Conservation (phyloP, 2,113 vertebrate genomes). For the Emydura subglobosa region DNA sequence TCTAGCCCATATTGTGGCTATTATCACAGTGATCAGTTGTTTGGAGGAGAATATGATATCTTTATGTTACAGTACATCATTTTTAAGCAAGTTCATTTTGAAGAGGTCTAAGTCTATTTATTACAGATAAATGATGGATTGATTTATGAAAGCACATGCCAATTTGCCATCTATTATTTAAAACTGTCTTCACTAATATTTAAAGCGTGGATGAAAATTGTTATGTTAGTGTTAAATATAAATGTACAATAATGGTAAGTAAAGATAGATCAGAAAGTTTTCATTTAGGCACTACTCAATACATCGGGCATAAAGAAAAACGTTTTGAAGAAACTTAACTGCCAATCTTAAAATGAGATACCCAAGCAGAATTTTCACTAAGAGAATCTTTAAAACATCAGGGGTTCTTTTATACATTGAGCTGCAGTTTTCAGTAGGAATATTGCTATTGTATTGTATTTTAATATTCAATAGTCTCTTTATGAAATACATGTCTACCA, state of each 20-base stretch:
- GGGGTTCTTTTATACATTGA: background rate
- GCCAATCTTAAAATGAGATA: background rate
- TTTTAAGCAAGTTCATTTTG: background rate
- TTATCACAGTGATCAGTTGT: background rate
- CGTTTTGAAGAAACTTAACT: background rate
- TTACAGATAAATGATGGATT: background rate
- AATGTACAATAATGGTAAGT: background rate
- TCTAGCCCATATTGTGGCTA: background rate
- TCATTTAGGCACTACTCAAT: background rate
- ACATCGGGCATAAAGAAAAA: background rate
- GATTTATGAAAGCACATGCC: background rate
- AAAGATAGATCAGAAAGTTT: background rate
- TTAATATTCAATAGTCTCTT: background rate
- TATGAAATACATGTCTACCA: background rate
- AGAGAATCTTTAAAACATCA: background rate
- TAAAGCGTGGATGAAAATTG: background rate
- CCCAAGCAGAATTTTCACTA: background rate
- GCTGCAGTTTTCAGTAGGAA: background rate
- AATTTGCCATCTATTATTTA: background rate
- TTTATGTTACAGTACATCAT: background rate
- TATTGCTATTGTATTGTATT: background rate
- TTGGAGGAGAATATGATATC: rapidly evolving
- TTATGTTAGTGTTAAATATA: background rate
- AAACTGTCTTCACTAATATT: background rate
- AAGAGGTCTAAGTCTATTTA: background rate